Conservation (phyloP, 1,140 invertebrate species). For the Galendromus occidentalis region DNA sequence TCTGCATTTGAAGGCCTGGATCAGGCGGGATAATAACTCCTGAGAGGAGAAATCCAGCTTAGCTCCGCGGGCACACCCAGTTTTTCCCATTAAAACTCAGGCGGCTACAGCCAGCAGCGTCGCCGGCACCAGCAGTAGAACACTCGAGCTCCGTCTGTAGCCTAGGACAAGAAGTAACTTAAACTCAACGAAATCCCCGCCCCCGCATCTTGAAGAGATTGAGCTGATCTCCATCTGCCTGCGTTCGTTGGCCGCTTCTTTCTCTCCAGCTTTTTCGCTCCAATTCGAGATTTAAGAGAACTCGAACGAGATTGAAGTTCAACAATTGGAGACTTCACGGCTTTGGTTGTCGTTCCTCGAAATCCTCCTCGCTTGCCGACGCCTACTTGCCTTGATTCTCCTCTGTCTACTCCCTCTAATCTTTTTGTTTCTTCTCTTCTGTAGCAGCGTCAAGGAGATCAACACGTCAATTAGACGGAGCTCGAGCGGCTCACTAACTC, state of each 20-base stretch:
- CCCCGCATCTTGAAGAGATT: conserved; percentile 4
- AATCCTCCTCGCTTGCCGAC: no score
- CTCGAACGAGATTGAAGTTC: conserved; percentile 6
- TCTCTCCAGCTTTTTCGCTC: no score
- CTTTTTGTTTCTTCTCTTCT: no score
- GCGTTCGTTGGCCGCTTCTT: no score
- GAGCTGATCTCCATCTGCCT: neutral
- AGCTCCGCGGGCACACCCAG: neutral
- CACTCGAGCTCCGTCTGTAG: neutral
- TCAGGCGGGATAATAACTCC: conserved; percentile 1
- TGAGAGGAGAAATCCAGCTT: conserved; percentile 7
- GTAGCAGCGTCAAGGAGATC: no score
- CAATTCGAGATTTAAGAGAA: no score
- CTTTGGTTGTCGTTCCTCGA: no score
- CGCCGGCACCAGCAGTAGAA: neutral
- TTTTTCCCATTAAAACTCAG: conserved; percentile 10
- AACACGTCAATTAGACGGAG: no score
- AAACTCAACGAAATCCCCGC: conserved; percentile 10
- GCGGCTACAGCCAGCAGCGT: neutral
- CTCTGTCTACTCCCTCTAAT: no score
- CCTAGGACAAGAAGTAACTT: neutral
- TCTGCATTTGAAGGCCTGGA: neutral
- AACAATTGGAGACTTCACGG: neutral
- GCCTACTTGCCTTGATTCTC: no score
- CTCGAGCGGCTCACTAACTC: no score